Evolutionary conservation across 1,140 invertebrate genomes (phyloP).

Genomic region (Atta texana): DNA sequence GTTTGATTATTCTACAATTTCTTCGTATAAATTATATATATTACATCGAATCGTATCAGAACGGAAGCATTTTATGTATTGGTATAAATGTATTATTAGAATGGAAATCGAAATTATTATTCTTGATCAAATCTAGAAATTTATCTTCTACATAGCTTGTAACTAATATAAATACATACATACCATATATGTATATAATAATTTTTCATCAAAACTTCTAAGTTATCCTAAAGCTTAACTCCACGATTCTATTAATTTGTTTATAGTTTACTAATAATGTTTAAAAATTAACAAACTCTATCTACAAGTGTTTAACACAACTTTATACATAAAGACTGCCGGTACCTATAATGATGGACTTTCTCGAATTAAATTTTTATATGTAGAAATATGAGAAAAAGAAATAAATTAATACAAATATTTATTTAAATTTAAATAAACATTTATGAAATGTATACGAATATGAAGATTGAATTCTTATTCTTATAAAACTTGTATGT

Average conservation of each 20-base stretch:
- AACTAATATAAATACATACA: constrained; percentile 23
- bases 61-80: not conserved
- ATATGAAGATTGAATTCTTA: not conserved
- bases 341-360: not conserved
- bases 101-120: constrained; percentile 36
- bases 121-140: constrained; percentile 13
- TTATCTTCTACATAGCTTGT: constrained; percentile 13
- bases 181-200: not conserved
- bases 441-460: not conserved
- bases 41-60: not conserved
- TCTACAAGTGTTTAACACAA: constrained; percentile 26
- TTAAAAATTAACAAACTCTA: constrained; percentile 41
- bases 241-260: not conserved
- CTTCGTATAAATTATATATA: not conserved
- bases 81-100: not conserved
- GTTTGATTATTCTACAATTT: not conserved
- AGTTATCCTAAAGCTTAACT: not conserved
- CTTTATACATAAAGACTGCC: constrained; percentile 3
- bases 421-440: not conserved
- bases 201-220: constrained; percentile 37
- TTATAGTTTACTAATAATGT: constrained; percentile 35
- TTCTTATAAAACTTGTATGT: constrained; percentile 1
- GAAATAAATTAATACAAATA: not conserved
- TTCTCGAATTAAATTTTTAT: constrained; percentile 9
- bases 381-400: not conserved